Evolutionary conservation across 37 sponge, comb jelly and placozoan species (phyloP), one percentile per base, ranked within the genome.

Genomic region (Tethya wilhelma): DNA sequence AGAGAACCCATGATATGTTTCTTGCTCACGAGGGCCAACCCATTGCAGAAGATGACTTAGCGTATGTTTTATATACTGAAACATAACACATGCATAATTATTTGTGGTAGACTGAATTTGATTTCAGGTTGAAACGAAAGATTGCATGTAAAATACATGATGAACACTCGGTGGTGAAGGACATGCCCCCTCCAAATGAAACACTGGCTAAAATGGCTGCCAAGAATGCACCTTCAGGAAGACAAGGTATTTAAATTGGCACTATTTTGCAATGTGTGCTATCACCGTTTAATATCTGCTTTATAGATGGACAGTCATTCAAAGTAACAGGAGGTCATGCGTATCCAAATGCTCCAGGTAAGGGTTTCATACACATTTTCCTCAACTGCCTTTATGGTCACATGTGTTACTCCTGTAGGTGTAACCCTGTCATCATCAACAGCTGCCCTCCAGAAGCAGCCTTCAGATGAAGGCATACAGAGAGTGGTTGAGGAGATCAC

Each of bases 1-100:
- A 98, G 75, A 75, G 99, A 64, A 91, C 96, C 0, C 99, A 98
- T 80, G 99, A 98, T 64, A 93, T 98, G 93, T 98, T 98, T 84
- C 67, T 96, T 22, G 76, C 87, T 62, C 92, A 93, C 23, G 87
- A 93, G 49, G 87, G 94, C 20, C 83, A 87, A 31, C 84, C 94
- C 0, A 28, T 95, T 1, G 88, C 88, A 14, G 87, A 93, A 43
- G 90, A 96, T 85, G 90, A 90, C 26, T 20, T 57, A 59, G 91
- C 91, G 95, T 93, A 56, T 40, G 86, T 74, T 42, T 49, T 31
- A 59, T 17, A 49, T 49, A 11, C 55, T 49, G 17, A 49, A 20
- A 49, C 55, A 49, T 17, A 20, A 20, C 17, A 20, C 11, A 49
- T 49, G 55, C 17, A 17, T 17, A 49, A 20, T 49, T 49, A 11